Evolutionary conservation across 2,888 invertebrate genomes (phyloP), one percentile per base, ranked within the genome.

Genomic region (Troides oblongomaculatus): DNA sequence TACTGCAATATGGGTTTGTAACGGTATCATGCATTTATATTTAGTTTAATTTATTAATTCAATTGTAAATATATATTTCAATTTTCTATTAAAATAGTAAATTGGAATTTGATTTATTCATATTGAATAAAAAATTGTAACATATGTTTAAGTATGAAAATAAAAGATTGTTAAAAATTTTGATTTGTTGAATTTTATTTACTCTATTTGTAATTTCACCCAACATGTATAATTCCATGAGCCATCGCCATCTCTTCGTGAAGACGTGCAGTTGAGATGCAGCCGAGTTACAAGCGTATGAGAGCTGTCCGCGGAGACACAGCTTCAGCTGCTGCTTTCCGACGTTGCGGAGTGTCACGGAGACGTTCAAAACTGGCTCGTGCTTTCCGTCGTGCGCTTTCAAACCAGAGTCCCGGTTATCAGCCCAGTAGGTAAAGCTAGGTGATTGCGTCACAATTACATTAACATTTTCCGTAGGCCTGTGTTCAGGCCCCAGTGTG

Each of bases 1-100:
- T 93, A 85, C 81, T 93, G 91, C 81, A 93, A 88, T 85, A 89
- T 94, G 93, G 87, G 94, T 94, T 85, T 93, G 93, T 82, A 92
- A 93, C 85, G 89, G 93, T 85, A 93, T 92, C 87, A 92, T 93
- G 84, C 93, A 93, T 87, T 90, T 90, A 78, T 84, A 78, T 77
- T 74, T 87, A 85, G 84, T 84, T 79, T 73, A 81, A 74, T 79
- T 63, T 57, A 68, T 74, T 56, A 56, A 66, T 79, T 76, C 74
- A 75, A 75, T 74, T 81, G 76, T 81, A 83, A 83, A 81, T 83
- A 82, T 90, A 90, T 83, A 82, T 90, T 90, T 91, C 89, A 89
- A 89, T 89, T 89, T 83, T 83, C 84, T 85, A 83, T 86, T 82
- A 75, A 74, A 81, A 85, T 87, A 83, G 86, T 85, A 78, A 81